phyloP scores from a whole-genome alignment of 2,797 vertebrate species.

The Forpus xanthops region DNA sequence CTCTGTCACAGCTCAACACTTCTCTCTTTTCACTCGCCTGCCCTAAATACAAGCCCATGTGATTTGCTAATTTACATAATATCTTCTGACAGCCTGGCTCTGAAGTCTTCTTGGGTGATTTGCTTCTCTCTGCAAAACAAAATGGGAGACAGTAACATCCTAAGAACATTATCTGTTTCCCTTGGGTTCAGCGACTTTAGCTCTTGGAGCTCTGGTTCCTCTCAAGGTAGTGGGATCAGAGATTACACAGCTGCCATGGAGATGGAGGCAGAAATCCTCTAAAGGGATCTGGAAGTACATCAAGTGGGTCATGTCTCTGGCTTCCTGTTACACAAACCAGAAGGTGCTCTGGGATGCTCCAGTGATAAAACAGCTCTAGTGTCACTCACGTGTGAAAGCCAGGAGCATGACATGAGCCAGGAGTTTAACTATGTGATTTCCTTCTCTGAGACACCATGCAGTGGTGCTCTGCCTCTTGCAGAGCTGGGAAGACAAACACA shows the following conservation, averaged over 20 bases:
- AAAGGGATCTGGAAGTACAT: not conserved
- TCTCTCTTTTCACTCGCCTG: slow-evolving; percentile 13
- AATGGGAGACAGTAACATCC: slow-evolving; percentile 37
- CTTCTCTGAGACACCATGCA: not conserved
- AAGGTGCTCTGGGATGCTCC: not conserved
- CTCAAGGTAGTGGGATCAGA: not conserved
- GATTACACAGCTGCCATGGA: slow-evolving; percentile 15
- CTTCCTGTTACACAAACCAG: not conserved
- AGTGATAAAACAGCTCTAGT: not conserved
- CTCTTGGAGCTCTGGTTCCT: not conserved
- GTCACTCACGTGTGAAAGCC: not conserved
- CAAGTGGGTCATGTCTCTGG: not conserved
- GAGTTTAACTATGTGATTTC: not conserved
- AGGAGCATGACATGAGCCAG: fast-evolving
- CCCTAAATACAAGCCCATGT: slow-evolving; percentile 31
- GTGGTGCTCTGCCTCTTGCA: not conserved
- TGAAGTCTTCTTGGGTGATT: slow-evolving; percentile 54
- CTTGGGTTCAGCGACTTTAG: not conserved
- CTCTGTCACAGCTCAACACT: not conserved
- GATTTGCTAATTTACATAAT: slow-evolving; percentile 48
- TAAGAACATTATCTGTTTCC: not conserved
- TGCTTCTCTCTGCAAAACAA: slow-evolving; percentile 41
- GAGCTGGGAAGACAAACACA: not conserved
- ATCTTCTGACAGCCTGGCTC: slow-evolving; percentile 35
- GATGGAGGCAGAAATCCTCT: not conserved